phyloP scores from a whole-genome alignment of 2,888 invertebrate genomes.

The Empis livida region DNA sequence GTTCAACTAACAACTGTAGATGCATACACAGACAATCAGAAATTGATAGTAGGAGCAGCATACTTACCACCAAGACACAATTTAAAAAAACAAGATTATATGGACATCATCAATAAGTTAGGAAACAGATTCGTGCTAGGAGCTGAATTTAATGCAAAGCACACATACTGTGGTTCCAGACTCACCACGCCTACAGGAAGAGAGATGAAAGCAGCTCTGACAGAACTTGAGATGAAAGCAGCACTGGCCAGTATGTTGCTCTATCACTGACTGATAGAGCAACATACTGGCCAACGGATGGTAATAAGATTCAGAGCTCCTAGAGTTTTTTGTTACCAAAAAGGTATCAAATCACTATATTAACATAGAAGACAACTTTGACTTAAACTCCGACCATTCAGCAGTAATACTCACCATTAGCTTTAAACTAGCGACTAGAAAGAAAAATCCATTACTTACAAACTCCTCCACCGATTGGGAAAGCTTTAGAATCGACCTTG shows the following conservation, averaged over 20 bases:
- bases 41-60: too few relatives aligned
- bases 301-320: neutral
- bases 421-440: too few relatives aligned
- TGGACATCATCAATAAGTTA: too few relatives aligned
- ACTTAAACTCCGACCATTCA: neutral
- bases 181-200: slow-evolving; percentile 1
- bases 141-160: slow-evolving; percentile 1
- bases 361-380: neutral
- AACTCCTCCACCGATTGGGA: too few relatives aligned
- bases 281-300: slow-evolving; percentile 2
- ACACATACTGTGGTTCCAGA: neutral
- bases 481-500: too few relatives aligned
- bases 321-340: neutral
- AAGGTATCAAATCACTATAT: neutral
- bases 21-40: too few relatives aligned
- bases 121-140: neutral
- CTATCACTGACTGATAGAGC: neutral
- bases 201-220: neutral
- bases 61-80: too few relatives aligned
- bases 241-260: too few relatives aligned
- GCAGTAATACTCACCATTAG: too few relatives aligned
- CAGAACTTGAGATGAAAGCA: neutral
- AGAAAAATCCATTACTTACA: too few relatives aligned
- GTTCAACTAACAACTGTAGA: too few relatives aligned
- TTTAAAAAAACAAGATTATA: too few relatives aligned